These are phyloP conservation scores for Caenorhabditis auriculariae DNA, from an alignment of 2,888 invertebrate species.

Conservation along the genomic window DNA sequence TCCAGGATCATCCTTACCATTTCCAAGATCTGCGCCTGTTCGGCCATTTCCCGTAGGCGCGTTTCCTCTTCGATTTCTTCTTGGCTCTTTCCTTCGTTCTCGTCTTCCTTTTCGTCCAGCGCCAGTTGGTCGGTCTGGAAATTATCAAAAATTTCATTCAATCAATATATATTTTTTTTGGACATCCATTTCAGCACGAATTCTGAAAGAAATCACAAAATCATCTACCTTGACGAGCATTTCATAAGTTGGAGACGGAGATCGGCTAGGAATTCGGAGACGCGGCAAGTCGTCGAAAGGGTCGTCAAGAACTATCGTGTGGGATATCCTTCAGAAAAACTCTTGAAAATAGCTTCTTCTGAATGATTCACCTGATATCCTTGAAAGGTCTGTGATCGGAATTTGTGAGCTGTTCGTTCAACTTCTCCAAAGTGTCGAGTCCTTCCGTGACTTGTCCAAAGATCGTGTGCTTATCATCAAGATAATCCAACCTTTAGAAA, in stretches of 20 bases:
- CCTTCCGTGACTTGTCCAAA: slow-evolving; percentile 90
- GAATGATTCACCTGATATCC: slow-evolving; percentile 73
- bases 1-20: slow-evolving; percentile 71
- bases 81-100: slow-evolving; percentile 80
- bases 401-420: slow-evolving; percentile 93
- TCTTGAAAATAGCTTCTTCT: neutral
- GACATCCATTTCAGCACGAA: neutral
- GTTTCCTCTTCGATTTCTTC: slow-evolving; percentile 84
- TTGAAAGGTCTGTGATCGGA: slow-evolving; percentile 85
- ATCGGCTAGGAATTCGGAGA: slow-evolving; percentile 78
- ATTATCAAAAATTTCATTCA: neutral
- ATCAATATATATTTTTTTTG: neutral
- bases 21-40: slow-evolving; percentile 93
- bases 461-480: slow-evolving; percentile 86
- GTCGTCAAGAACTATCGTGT: slow-evolving; percentile 92
- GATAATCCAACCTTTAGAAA: slow-evolving; percentile 74
- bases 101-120: slow-evolving; percentile 56
- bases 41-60: slow-evolving; percentile 88
- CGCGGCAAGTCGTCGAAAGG: slow-evolving; percentile 87
- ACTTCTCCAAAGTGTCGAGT: slow-evolving; percentile 75
- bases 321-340: slow-evolving; percentile 78
- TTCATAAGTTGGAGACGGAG: slow-evolving; percentile 85
- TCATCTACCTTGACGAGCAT: slow-evolving; percentile 51
- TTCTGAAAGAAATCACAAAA: neutral
- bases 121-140: slow-evolving; percentile 53